These are phyloP conservation scores for Lacerta bilineata DNA, from an alignment of 2,797 vertebrate species.

Conservation along the genomic window DNA sequence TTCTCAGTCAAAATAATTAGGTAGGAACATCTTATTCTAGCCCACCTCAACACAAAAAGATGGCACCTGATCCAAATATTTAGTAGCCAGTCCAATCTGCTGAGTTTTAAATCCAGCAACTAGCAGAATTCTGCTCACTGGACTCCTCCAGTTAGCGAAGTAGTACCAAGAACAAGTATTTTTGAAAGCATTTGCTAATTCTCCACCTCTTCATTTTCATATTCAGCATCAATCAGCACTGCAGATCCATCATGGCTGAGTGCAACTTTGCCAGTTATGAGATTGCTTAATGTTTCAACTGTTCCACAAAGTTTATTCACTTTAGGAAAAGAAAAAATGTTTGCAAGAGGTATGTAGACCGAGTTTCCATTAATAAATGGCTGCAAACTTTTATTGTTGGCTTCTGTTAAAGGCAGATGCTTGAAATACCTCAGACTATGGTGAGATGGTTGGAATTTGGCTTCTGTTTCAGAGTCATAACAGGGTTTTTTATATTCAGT, in stretches of 20 bases:
- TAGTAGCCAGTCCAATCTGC: not conserved
- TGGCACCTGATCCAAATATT: not conserved
- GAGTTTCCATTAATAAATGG: slow-evolving; percentile 72
- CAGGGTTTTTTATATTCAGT: slow-evolving; percentile 25
- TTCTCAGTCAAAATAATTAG: not conserved
- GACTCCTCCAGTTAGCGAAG: not conserved
- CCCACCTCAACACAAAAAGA: not conserved
- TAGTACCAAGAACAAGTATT: not conserved
- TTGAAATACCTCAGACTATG: not conserved
- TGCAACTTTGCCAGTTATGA: slow-evolving; percentile 79
- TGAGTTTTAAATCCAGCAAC: not conserved
- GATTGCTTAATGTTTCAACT: slow-evolving; percentile 76
- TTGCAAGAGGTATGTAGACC: slow-evolving; percentile 84
- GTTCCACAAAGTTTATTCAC: slow-evolving; percentile 83
- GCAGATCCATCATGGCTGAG: slow-evolving; percentile 83
- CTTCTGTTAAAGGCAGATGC: slow-evolving; percentile 40
- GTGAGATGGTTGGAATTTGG: not conserved
- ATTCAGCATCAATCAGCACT: slow-evolving; percentile 75
- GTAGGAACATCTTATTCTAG: not conserved
- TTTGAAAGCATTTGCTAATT: slow-evolving; percentile 21
- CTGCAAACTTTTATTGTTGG: slow-evolving; percentile 56
- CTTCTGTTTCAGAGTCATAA: slow-evolving; percentile 26
- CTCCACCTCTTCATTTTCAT: slow-evolving; percentile 49
- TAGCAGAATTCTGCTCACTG: not conserved
- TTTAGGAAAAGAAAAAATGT: slow-evolving; percentile 84